phyloP scores from a whole-genome alignment of 2,797 vertebrate genomes.

The Avahi laniger region DNA sequence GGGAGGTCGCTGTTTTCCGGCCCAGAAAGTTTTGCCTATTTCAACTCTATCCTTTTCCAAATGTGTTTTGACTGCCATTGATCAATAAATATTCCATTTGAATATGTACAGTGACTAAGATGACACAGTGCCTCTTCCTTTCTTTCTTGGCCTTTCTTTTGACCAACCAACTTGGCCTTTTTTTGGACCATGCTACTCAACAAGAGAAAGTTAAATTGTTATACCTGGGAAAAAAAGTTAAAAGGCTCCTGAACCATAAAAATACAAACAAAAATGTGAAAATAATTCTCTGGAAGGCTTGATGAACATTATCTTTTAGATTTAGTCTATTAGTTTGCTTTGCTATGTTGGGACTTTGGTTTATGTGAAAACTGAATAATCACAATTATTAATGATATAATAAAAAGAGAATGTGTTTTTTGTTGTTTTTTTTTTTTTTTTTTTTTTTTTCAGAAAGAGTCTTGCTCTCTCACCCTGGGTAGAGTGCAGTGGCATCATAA shows the following conservation, averaged over 20 bases:
- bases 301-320: not conserved
- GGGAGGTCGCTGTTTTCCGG: not conserved
- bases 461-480: not conserved
- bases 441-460: not conserved
- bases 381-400: not conserved
- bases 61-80: not conserved
- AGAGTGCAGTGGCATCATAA: not conserved
- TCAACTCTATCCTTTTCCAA: not conserved
- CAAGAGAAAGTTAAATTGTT: not conserved
- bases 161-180: not conserved
- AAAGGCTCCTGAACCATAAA: not conserved
- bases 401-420: not conserved
- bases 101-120: not conserved
- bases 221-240: not conserved
- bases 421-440: not conserved
- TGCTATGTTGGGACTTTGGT: not conserved
- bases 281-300: not conserved
- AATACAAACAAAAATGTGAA: not conserved
- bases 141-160: not conserved
- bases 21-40: not conserved
- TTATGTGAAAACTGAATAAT: not conserved
- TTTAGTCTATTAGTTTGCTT: not conserved
- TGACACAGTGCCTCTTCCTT: not conserved
- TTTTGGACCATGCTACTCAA: not conserved
- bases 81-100: slow-evolving; percentile 2